A percentile compares a stretch with the other conserved stretches of the same genome.
Conservation (phyloP, 2,797 vertebrate genomes). For the Ceyx erithaca region DNA sequence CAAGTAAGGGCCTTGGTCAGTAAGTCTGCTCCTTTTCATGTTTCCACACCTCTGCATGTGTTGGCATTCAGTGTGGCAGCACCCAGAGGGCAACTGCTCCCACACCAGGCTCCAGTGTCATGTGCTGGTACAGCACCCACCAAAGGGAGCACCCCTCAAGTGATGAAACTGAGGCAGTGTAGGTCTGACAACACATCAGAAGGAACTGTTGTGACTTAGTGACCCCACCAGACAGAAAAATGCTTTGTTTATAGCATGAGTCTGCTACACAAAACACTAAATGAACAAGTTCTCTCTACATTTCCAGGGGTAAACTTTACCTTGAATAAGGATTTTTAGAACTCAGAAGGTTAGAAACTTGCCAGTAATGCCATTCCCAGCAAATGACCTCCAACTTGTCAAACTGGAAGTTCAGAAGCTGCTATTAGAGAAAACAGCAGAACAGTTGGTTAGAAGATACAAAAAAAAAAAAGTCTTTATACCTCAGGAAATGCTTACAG, state of each 20-base stretch:
- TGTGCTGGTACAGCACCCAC: background rate
- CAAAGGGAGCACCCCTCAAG: background rate
- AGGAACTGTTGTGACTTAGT: background rate
- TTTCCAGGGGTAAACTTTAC: background rate
- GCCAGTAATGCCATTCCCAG: background rate
- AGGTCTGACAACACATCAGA: background rate
- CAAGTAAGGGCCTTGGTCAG: background rate
- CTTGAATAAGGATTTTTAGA: background rate
- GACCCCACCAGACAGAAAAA: background rate
- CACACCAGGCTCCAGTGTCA: background rate
- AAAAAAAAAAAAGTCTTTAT: rapidly evolving
- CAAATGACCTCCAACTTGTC: background rate
- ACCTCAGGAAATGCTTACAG: background rate
- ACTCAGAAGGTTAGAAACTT: background rate
- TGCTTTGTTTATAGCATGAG: background rate
- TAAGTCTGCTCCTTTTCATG: background rate
- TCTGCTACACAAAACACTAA: background rate
- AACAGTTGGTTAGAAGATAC: background rate
- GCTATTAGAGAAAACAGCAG: background rate
- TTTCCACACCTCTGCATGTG: background rate
- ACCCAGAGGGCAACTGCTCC: background rate
- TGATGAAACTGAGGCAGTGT: background rate
- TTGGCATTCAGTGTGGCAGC: background rate
- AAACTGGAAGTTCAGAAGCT: background rate
- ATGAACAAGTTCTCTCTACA: background rate